Base-by-base conservation (phyloP, 2,888 invertebrate genomes). In the Chrysotoxum bicinctum region DNA sequence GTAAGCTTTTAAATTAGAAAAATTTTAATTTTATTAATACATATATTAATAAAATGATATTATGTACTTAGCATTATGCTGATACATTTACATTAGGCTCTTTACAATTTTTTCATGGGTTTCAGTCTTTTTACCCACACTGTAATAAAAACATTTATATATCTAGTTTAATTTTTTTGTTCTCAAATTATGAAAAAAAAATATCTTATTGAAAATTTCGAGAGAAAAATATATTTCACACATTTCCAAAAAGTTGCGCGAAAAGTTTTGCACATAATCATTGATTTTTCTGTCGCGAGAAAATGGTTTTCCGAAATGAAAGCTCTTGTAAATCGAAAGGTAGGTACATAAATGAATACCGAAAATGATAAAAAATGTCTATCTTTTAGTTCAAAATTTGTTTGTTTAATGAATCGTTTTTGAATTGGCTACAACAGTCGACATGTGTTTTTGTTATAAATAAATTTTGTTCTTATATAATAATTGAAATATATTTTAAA, bases 381-480 rank as follows among this genome's bases (percentile, higher is more conserved):
- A 52, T 30, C 5, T 14, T 10, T 19, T 14, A 30, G 16, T 35
- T 26, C 9, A n/a, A 10, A 23, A 9, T 14, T 45, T 48, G 9
- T 23, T 50, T 48, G 2, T 16, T 35, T n/a, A 56, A 26, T 69
- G 35, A 58, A 58, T 37, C 21, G 50, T 23, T 62, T 60, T 62
- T 2, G n/a, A 32, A 62, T 64, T 56, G 48, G 32, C 23, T 37
- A 68, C 9, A 40, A 9, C 45, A 60, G 32, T 50, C n/a, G 26
- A 74, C 52, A 68, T 68, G 58, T 40, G 19, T 72, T 37, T 64
- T 50, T 32, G 3, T 35, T 43, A 32, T 43, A 50, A 68, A 60
- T 19, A 68, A 68, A 50, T 32, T 32, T 35, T 60, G 32, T 35
- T 23, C 32, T 58, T 68, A 35, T 35, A 35, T 45, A 58, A 43